phyloP scores from a whole-genome alignment of 2,888 invertebrate genomes.

The Hypomecis punctinalis region DNA sequence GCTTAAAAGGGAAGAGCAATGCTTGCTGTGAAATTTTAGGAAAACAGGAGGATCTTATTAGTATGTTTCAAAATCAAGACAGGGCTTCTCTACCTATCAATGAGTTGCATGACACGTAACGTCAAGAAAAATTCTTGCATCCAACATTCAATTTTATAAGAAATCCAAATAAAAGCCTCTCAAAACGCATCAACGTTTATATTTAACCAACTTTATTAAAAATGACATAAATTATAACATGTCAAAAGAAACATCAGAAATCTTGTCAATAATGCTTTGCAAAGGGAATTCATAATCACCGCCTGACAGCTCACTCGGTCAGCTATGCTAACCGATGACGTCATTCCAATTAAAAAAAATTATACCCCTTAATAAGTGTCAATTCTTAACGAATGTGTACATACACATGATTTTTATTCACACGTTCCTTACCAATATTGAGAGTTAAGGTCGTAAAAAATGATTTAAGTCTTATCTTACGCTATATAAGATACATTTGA shows the following conservation, averaged over 20 bases:
- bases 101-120: too few species aligned
- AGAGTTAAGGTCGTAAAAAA: constrained; percentile 41
- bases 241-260: constrained; percentile 2
- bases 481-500: constrained; percentile 57
- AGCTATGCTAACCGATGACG: constrained; percentile 77
- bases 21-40: too few species aligned
- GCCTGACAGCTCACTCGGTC: constrained; percentile 69
- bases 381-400: constrained; percentile 85
- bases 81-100: too few species aligned
- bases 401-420: constrained; percentile 84
- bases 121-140: too few species aligned
- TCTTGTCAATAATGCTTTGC: constrained; percentile 31
- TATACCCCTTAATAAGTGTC: constrained; percentile 84
- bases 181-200: neutral
- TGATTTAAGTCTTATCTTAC: constrained; percentile 53
- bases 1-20: too few species aligned
- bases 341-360: constrained; percentile 84
- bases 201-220: neutral
- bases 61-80: too few species aligned
- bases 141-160: too few species aligned
- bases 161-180: too few species aligned
- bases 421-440: constrained; percentile 74
- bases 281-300: constrained; percentile 73
- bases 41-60: too few species aligned
- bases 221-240: neutral